Base-by-base conservation (phyloP, 2,113 vertebrate species). In the Aptenodytes patagonicus region DNA sequence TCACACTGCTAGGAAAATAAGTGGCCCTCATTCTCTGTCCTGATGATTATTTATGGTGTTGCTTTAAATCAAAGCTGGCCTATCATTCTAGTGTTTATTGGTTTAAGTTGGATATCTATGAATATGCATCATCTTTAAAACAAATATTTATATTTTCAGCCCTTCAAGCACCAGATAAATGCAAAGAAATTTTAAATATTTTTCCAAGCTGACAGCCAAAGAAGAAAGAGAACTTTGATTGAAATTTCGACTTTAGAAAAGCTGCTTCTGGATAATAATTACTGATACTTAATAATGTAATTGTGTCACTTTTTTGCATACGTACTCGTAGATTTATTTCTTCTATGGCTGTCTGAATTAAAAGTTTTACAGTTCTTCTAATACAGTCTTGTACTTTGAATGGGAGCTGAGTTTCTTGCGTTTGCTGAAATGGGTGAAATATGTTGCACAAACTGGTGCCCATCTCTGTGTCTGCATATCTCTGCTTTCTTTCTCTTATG, bases 51-150 rank as follows among this genome's bases (percentile, higher is more conserved):
- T 92, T 73, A 5, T 87, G 12, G 6, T 11, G 8, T 28, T 81
- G 20, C 29, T 92, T 86, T 38, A 55, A 66, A 38, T 54, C 42
- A 42, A 51, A 91, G 10, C 24, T 75, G 32, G 34, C 12, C 51
- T 34, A 4, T 52, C 42, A 26, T 75, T 64, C 42, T 40, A 25
- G 26, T 47, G 10, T 79, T 82, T 87, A 55, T 80, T 89, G n/a
- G 4, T 89, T 84, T 89, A 62, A 87, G 44, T 75, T 91, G 78
- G 83, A 55, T 57, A 60, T 29, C 57, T 62, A 72, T 93, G 72
- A 83, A 93, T 96, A 93, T 76, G 58, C 77, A 94, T 82, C 11
- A 80, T 90, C 47, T 85, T 91, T 71, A 84, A 89, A 77, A 58
- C 38, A 95, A 89, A 81, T 87, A 62, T 70, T 95, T 73, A 2